Evolutionary conservation across 2,888 invertebrate genomes (phyloP).

Genomic region (Hybos culiciformis): DNA sequence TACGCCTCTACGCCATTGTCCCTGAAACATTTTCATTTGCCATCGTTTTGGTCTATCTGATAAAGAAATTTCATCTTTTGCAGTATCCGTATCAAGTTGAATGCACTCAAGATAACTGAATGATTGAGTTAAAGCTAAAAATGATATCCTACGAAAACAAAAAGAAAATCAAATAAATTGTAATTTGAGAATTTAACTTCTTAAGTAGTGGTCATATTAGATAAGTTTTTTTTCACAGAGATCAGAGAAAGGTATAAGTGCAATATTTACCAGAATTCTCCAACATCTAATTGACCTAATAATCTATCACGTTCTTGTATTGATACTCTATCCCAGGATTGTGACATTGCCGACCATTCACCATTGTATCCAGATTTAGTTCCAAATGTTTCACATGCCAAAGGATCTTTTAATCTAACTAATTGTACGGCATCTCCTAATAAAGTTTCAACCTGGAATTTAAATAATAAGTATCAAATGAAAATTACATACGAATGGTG

Average conservation of each 20-base stretch:
- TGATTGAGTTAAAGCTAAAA: constrained; percentile 65
- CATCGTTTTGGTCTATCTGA: constrained; percentile 61
- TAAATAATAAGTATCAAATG: not conserved
- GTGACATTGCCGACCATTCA: constrained; percentile 52
- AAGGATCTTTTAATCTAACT: constrained; percentile 55
- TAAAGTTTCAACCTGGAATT: constrained; percentile 49
- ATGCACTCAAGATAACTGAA: constrained; percentile 74
- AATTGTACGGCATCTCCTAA: constrained; percentile 56
- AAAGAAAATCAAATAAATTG: too few relatives aligned
- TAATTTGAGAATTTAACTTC: too few relatives aligned
- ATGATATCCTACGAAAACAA: constrained; percentile 68
- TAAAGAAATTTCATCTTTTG: constrained; percentile 68
- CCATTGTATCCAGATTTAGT: constrained; percentile 52
- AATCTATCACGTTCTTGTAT: constrained; percentile 59
- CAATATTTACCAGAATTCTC: constrained; percentile 53
- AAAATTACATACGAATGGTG: too few relatives aligned
- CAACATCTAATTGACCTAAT: constrained; percentile 48
- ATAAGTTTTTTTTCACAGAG: too few relatives aligned
- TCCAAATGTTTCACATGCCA: constrained; percentile 40
- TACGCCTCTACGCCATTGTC: constrained; percentile 74
- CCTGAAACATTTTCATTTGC: constrained; percentile 78
- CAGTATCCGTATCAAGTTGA: constrained; percentile 75
- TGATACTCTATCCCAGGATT: constrained; percentile 65
- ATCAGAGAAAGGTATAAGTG: not conserved
- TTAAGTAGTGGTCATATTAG: too few relatives aligned